These are phyloP conservation scores for Oxystoma pomonae DNA, from an alignment of 2,888 invertebrate genomes.

Conservation along the genomic window DNA sequence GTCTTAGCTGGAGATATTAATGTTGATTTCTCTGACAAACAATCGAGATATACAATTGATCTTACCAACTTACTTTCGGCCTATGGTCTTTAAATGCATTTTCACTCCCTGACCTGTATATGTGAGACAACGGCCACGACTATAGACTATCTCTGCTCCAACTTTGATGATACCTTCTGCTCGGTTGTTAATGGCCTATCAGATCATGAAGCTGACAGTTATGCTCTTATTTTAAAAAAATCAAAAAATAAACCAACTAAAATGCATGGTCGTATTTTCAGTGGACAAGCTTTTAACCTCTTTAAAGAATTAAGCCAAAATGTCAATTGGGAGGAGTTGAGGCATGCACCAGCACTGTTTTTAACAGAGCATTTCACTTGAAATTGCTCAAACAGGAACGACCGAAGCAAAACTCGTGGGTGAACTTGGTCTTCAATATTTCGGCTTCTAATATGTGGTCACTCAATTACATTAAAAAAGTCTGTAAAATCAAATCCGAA, in stretches of 20 bases:
- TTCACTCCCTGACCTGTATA: not conserved
- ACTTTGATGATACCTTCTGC: not conserved
- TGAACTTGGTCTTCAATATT: not conserved
- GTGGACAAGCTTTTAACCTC: not conserved
- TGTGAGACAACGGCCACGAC: not conserved
- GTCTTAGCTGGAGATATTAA: not conserved
- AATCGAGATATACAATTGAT: not conserved
- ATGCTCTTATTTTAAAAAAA: not conserved
- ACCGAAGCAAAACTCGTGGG: not conserved
- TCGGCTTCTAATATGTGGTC: not conserved
- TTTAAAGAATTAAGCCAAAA: not conserved
- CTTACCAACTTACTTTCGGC: not conserved
- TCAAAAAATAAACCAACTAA: not conserved
- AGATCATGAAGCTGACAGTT: not conserved
- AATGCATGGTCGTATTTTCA: not conserved
- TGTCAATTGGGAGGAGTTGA: not conserved
- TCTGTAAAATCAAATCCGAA: not conserved
- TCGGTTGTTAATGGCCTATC: too few relatives aligned
- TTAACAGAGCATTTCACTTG: not conserved
- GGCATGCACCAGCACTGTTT: not conserved
- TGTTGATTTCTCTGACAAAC: not conserved
- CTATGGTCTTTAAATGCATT: not conserved
- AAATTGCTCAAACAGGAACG: not conserved
- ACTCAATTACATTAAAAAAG: not conserved
- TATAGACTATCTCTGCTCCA: not conserved